Base-by-base conservation (phyloP, 2,888 invertebrate genomes). In the Eupithecia abbreviata region DNA sequence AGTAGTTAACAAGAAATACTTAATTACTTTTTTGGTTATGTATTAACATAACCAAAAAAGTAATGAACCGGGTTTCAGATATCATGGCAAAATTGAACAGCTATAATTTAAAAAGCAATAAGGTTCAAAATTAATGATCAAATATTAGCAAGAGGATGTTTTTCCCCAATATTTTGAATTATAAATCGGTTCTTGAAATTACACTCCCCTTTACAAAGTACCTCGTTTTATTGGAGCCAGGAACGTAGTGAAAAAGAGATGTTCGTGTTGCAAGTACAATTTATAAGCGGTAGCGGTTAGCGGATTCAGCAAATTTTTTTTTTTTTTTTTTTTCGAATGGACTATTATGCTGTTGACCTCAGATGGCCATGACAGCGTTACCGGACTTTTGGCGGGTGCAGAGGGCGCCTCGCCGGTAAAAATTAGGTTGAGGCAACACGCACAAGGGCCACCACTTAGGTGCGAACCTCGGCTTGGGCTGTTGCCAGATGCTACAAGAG, bases 161-260 rank as follows among this genome's bases (percentile, higher is more conserved):
- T 71, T 49, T 51, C 15, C 18, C 30, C 10, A 49, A 41, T 55
- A 88, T 89, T 87, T 86, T 76, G 81, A 84, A 86, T 84, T 83
- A 87, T 88, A 85, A 90, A 89, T 88, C 88, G 84, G 82, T 81
- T 78, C 79, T 84, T 45, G 18, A 84, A 86, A 87, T 88, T 85
- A 86, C 82, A 80, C 81, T 83, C 12, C 15, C 7, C 18, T 76
- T 67, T 62, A 51, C 55, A 72, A 72, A 41, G 49, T 42, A 73
- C n/a, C 51, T 73, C 47, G 7, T 70, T 58, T 69, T 66, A 73
- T 72, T 69, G 68, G 62, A 51, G 45, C 43, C 43, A n/a, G 30
- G 62, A 62, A 43, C 68, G 65, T 45, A 73, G 30, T 65, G 72
- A 66, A 75, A 75, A 69, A 76, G 65, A 70, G 18, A 62, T 72